phyloP scores from a whole-genome alignment of 2,888 invertebrate genomes.

The Ennomos fuscantarius region DNA sequence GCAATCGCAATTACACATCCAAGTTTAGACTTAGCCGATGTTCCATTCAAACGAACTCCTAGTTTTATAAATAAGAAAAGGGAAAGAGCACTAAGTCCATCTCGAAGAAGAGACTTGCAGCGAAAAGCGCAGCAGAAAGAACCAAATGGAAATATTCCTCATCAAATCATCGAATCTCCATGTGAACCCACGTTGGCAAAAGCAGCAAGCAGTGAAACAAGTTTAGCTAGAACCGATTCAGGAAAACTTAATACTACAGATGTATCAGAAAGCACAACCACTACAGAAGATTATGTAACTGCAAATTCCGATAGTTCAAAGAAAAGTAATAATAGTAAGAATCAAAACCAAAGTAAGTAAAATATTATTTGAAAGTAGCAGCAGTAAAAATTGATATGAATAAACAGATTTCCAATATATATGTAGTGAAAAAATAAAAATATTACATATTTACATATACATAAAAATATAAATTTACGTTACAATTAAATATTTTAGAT shows the following conservation, averaged over 20 bases:
- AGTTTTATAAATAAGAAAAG: constrained; percentile 82
- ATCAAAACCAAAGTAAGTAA: constrained; percentile 74
- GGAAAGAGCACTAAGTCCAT: constrained; percentile 81
- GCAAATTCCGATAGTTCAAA: constrained; percentile 92
- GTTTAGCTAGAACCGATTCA: constrained; percentile 89
- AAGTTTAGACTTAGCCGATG: constrained; percentile 77
- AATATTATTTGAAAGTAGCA: neutral
- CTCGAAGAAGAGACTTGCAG: constrained; percentile 78
- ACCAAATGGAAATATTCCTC: constrained; percentile 72
- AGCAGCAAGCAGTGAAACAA: constrained; percentile 70
- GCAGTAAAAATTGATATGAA: neutral
- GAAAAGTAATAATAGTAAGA: constrained; percentile 83
- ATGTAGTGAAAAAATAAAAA: no score
- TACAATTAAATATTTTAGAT: constrained; percentile 63
- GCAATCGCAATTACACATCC: constrained; percentile 86
- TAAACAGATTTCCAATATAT: no score
- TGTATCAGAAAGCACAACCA: constrained; percentile 94
- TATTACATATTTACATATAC: no score
- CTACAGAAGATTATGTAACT: constrained; percentile 94
- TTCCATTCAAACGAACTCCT: constrained; percentile 78
- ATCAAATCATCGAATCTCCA: constrained; percentile 70
- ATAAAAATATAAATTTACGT: neutral
- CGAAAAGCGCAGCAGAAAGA: constrained; percentile 72
- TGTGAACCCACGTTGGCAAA: constrained; percentile 66
- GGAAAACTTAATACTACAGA: constrained; percentile 90